These are phyloP conservation scores for Hartigia nigra DNA, from an alignment of 2,888 invertebrate species.

Conservation along the genomic window DNA sequence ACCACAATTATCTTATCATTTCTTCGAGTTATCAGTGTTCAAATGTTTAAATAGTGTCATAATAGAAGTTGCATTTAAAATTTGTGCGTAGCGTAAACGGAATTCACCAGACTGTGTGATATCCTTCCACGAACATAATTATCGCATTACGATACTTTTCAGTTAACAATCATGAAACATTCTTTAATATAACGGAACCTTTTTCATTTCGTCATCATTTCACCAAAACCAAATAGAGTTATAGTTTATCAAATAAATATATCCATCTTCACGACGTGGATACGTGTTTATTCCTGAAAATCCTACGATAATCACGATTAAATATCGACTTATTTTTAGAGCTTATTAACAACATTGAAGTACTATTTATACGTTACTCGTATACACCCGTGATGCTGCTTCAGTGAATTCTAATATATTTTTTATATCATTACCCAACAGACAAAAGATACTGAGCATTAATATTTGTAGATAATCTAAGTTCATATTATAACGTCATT, in stretches of 20 bases:
- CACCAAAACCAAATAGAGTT: neutral
- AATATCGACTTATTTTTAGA: neutral
- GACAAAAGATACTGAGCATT: neutral
- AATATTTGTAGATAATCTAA: neutral
- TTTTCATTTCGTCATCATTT: neutral
- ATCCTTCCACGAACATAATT: neutral
- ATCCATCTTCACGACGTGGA: neutral
- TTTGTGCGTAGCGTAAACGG: neutral
- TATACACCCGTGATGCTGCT: neutral
- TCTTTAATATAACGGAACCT: too few species aligned
- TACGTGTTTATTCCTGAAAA: too few species aligned
- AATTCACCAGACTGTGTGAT: neutral
- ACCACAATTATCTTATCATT: neutral
- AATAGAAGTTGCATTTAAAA: neutral
- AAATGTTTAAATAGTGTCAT: neutral
- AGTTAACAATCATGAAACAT: too few species aligned
- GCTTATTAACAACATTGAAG: neutral
- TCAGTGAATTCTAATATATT: neutral
- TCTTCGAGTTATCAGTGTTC: neutral
- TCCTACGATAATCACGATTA: neutral
- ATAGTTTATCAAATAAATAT: neutral
- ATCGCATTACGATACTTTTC: neutral
- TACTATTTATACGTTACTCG: neutral
- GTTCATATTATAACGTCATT: neutral
- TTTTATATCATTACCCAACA: neutral